These are phyloP conservation scores for Malachius bipustulatus DNA, from an alignment of 2,888 invertebrate species.

Conservation along the genomic window DNA sequence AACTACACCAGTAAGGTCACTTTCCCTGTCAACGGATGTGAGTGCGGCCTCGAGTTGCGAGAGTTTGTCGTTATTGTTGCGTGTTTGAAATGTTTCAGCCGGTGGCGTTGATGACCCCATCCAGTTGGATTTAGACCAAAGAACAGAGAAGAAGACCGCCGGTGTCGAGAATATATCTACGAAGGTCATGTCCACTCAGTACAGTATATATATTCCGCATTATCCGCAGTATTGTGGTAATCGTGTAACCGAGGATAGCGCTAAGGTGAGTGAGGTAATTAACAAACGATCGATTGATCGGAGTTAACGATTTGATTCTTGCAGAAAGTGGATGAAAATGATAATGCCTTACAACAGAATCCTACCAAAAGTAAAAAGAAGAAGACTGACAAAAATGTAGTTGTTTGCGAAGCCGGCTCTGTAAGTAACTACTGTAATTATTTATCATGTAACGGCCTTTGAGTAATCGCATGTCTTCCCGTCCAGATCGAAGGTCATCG, in stretches of 20 bases:
- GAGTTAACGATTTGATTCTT: conserved; percentile 31
- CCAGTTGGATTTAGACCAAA: conserved; percentile 20
- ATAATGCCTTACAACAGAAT: conserved; percentile 54
- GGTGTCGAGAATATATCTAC: conserved; percentile 21
- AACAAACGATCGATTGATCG: background rate
- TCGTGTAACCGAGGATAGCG: background rate
- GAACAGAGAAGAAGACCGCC: conserved; percentile 19
- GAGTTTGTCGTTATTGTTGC: background rate
- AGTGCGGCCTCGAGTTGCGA: too few relatives aligned
- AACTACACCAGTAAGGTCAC: conserved; percentile 28
- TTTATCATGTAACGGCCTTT: conserved; percentile 7
- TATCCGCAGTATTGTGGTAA: background rate
- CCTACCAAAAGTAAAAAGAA: conserved; percentile 45
- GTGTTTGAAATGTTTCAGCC: too few relatives aligned
- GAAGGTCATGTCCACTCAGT: conserved; percentile 23
- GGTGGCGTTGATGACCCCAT: conserved; percentile 26
- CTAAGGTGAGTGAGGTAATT: background rate
- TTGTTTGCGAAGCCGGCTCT: conserved; percentile 31
- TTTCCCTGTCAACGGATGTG: conserved; percentile 22
- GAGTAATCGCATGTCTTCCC: conserved; percentile 3
- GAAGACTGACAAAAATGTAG: conserved; percentile 42
- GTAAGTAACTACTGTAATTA: background rate
- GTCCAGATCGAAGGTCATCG: conserved; percentile 62
- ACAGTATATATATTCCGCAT: conserved; percentile 21
- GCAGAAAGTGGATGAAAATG: conserved; percentile 69